Evolutionary conservation across 2,797 vertebrate species (phyloP), one percentile per base, ranked within the genome.

Genomic region (Gymnopithys bicolor): DNA sequence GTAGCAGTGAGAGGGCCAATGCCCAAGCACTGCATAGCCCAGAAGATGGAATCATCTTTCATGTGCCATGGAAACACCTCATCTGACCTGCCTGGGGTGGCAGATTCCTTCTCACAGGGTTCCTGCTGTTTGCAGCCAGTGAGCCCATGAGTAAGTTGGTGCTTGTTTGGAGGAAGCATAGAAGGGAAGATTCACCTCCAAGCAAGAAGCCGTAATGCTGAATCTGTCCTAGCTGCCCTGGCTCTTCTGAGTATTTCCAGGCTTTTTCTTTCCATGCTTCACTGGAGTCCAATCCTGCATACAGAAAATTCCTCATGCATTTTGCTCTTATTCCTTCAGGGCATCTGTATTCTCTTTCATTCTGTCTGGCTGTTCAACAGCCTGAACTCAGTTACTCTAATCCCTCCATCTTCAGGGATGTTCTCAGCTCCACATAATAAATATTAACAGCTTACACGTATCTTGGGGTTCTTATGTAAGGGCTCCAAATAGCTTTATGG

Each of bases 381-480:
- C 83, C 91, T 90, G 80, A 96, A 89, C 89, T 91, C 80, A n/a
- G 77, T 90, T 93, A 56, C 91, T 91, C 83, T 93, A 96, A 95
- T 94, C 94, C 95, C 70, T 93, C 94, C 94, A 86, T 90, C 91
- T 96, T 79, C 94, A 96, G 85, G 82, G 77, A 82, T 79, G 63
- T 88, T 96, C 95, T 88, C 95, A 60, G 94, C 95, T 95, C 77
- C 91, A 73, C 77, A 74, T 84, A 96, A 96, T 95, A 96, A 96
- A 97, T 96, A 94, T 91, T 93, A 95, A 94, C 89, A 90, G 94
- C 93, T 94, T 96, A 96, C 95, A 94, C 1, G 33, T 67, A 96
- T 92, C 95, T 96, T 63, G 95, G 85, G 89, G 89, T 95, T 93
- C 95, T 94, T 84, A 81, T 79, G 94, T 91, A 94, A 91, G 95